Evolutionary conservation across 2,797 vertebrate species (phyloP).

Genomic region (Capromys pilorides): DNA sequence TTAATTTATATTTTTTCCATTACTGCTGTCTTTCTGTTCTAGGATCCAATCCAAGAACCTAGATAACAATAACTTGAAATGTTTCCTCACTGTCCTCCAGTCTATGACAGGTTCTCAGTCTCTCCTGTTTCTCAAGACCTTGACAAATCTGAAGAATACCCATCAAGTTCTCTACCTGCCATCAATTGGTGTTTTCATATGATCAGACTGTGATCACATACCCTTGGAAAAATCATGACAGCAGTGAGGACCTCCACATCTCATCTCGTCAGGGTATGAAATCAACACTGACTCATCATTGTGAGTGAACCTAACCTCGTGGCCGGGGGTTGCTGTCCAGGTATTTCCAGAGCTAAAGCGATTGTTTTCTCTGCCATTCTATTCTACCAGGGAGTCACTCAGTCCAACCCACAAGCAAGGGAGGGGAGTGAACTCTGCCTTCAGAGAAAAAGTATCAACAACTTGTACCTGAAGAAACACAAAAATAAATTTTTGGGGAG

Average conservation of each 20-base stretch:
- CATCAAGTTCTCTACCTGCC: not conserved
- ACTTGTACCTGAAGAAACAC: too few relatives aligned
- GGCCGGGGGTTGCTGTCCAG: not conserved
- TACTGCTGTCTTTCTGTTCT: not conserved
- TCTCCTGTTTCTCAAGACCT: not conserved
- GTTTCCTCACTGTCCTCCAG: not conserved
- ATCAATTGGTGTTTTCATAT: not conserved
- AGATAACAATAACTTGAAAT: accelerated
- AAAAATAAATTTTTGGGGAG: not conserved
- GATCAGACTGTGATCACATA: not conserved
- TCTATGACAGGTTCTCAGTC: not conserved
- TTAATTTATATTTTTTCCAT: not conserved
- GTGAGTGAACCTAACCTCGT: not conserved
- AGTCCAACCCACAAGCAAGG: not conserved
- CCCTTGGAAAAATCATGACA: not conserved
- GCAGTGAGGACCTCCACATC: not conserved
- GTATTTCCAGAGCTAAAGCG: not conserved
- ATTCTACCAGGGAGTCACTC: not conserved
- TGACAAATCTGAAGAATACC: not conserved
- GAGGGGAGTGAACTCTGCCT: not conserved
- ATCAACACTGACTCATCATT: not conserved
- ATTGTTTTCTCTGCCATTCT: not conserved
- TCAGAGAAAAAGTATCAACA: not conserved
- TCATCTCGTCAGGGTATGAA: accelerated
- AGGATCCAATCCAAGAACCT: not conserved